phyloP scores from a whole-genome alignment of 2,888 invertebrate genomes.

The Conus canariensis region DNA sequence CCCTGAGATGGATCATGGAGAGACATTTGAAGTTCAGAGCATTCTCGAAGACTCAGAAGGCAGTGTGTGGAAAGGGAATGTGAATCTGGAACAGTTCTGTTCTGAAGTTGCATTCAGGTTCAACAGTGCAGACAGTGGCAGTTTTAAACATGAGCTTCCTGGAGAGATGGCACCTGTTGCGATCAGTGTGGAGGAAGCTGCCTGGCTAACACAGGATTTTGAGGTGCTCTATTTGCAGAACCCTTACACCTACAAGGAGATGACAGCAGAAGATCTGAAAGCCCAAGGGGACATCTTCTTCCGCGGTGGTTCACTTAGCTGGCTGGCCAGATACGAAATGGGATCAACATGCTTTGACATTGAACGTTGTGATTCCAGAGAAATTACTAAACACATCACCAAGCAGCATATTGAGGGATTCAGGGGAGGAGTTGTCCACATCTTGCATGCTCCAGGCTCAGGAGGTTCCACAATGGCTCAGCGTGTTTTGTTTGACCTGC shows the following conservation, averaged over 20 bases:
- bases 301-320: slow-evolving; percentile 58
- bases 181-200: slow-evolving; percentile 48
- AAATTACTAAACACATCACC: slow-evolving; percentile 41
- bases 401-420: slow-evolving; percentile 38
- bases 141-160: slow-evolving; percentile 45
- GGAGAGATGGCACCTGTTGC: not conserved
- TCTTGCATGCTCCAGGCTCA: slow-evolving; percentile 59
- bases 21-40: not conserved
- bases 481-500: slow-evolving; percentile 59
- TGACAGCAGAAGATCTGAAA: slow-evolving; percentile 46
- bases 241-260: slow-evolving; percentile 39
- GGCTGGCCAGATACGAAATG: slow-evolving; percentile 57
- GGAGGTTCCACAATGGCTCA: slow-evolving; percentile 62
- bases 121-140: not conserved
- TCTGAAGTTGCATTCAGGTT: slow-evolving; percentile 34
- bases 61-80: not conserved
- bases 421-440: slow-evolving; percentile 51
- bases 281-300: slow-evolving; percentile 57
- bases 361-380: slow-evolving; percentile 50
- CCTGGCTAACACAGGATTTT: slow-evolving; percentile 54
- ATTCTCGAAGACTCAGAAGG: slow-evolving; percentile 1
- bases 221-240: slow-evolving; percentile 54
- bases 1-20: not conserved
- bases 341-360: slow-evolving; percentile 54
- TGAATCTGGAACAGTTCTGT: slow-evolving; percentile 40